Evolutionary conservation across 2,113 vertebrate genomes (phyloP).

Genomic region (Ibidorhyncha struthersii): DNA sequence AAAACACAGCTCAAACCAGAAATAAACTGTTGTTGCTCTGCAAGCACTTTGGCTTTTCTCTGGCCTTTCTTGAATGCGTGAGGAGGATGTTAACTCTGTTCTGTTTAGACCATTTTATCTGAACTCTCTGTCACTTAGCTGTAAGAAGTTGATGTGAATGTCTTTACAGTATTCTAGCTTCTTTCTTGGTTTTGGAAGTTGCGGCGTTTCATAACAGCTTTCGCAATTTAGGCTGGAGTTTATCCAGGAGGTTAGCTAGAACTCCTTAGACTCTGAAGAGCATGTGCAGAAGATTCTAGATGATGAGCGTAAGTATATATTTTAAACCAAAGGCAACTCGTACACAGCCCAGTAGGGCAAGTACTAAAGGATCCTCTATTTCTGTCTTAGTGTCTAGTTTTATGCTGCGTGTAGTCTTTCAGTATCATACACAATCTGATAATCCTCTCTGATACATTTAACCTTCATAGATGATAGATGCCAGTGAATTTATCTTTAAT

Average conservation of each 20-base stretch:
- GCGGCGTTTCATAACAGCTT: background rate
- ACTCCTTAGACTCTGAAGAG: background rate
- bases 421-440: background rate
- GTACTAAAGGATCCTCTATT: background rate
- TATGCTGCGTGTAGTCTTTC: background rate
- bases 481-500: background rate
- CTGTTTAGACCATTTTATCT: background rate
- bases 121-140: background rate
- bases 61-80: fast-evolving
- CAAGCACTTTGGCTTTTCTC: background rate
- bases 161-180: background rate
- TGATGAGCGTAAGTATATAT: background rate
- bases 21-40: background rate
- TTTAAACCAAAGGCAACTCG: background rate
- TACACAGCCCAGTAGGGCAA: background rate
- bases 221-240: background rate
- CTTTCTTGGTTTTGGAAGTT: background rate
- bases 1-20: background rate
- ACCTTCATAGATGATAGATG: background rate
- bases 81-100: background rate
- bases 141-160: background rate
- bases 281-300: background rate
- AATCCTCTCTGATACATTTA: background rate
- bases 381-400: background rate
- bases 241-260: background rate